Conservation (phyloP, 2,113 vertebrate genomes). For the Silurus asotus region DNA sequence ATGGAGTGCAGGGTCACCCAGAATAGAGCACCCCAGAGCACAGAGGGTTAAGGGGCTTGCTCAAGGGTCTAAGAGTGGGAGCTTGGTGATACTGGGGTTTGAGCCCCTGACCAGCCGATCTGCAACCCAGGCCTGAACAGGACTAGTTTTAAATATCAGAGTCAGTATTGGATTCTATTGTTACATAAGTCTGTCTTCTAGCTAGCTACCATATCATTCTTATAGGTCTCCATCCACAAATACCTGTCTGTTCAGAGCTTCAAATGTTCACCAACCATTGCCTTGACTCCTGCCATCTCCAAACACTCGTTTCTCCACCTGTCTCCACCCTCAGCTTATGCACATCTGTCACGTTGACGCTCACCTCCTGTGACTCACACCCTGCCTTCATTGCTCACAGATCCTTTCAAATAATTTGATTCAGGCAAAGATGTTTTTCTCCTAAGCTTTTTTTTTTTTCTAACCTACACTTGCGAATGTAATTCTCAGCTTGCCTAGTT, state of each 20-base stretch:
- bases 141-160: background rate
- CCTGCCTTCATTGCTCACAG: constrained; percentile 13
- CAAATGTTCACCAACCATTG: background rate
- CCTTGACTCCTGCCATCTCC: constrained; percentile 13
- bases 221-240: background rate
- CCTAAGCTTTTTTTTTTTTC: constrained; percentile 52
- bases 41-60: too few relatives aligned
- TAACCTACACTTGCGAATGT: constrained; percentile 54
- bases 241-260: background rate
- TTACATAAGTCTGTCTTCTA: too few relatives aligned
- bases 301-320: constrained; percentile 47
- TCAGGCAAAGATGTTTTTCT: constrained; percentile 55
- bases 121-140: background rate
- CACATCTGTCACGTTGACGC: constrained; percentile 66
- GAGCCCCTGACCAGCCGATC: too few relatives aligned
- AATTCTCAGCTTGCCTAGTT: constrained; percentile 58
- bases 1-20: too few relatives aligned
- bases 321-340: constrained; percentile 55
- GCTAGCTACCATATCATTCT: background rate
- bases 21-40: too few relatives aligned
- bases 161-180: background rate
- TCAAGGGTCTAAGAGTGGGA: too few relatives aligned
- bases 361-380: background rate
- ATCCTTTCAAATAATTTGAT: constrained; percentile 57
- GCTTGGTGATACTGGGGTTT: too few relatives aligned